These are phyloP conservation scores for Rhopalosiphum padi DNA, from an alignment of 1,140 invertebrate species.

Conservation along the genomic window DNA sequence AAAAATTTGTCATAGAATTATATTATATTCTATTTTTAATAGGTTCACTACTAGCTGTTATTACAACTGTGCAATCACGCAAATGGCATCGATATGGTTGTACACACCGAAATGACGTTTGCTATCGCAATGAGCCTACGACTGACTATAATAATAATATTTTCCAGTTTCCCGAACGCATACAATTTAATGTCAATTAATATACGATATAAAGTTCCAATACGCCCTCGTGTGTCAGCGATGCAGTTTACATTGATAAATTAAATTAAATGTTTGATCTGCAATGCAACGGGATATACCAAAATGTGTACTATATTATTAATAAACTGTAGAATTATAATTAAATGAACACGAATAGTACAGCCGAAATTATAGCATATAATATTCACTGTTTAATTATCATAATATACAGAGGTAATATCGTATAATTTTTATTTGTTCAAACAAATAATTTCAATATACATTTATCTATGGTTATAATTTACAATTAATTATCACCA, in stretches of 20 bases:
- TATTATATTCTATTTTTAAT: neutral
- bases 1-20: conserved; percentile 25
- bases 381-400: neutral
- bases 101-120: neutral
- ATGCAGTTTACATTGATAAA: neutral
- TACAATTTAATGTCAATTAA: neutral
- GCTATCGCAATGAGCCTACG: neutral
- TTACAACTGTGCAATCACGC: neutral
- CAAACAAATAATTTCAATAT: neutral
- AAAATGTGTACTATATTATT: neutral
- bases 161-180: neutral
- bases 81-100: neutral
- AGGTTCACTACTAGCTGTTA: neutral
- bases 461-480: neutral
- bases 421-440: neutral
- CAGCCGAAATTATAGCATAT: neutral
- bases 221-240: neutral
- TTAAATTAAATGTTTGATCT: neutral
- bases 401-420: neutral
- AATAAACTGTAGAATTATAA: neutral
- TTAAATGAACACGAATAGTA: neutral
- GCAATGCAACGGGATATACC: neutral
- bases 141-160: neutral
- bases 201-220: neutral
- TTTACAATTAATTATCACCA: neutral